These are phyloP conservation scores for Heliocidaris erythrogramma DNA, from an alignment of 35 echinoderm and acorn worm genomes.

Conservation along the genomic window DNA sequence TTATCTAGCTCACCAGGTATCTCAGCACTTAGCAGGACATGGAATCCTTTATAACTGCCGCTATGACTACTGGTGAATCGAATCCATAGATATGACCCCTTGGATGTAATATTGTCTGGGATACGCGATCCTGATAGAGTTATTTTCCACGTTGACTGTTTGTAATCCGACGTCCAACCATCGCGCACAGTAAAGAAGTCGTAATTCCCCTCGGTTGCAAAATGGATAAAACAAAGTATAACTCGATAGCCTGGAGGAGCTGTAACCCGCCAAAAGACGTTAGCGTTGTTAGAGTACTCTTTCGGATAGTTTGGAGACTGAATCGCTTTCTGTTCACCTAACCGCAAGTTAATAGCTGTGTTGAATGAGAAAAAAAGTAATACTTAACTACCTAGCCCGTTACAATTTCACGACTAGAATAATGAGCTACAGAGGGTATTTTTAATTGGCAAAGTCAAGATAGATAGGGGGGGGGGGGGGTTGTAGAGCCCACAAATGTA, in stretches of 20 bases:
- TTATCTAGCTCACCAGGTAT: too few species aligned
- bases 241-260: neutral
- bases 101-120: neutral
- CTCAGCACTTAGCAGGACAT: neutral
- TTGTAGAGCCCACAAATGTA: too few species aligned
- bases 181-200: neutral
- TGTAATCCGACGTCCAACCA: neutral
- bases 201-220: neutral
- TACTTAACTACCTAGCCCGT: too few species aligned
- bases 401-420: too few species aligned
- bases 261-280: neutral
- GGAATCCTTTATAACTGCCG: neutral
- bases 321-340: neutral
- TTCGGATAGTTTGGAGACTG: neutral
- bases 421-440: too few species aligned
- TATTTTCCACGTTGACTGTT: neutral
- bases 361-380: neutral
- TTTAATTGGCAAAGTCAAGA: too few species aligned
- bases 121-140: neutral
- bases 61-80: neutral
- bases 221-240: neutral
- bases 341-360: neutral
- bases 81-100: neutral
- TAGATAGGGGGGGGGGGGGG: too few species aligned
- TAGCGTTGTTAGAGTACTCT: neutral